Percentiles rank a stretch among this genome's conserved stretches.
phyloP scores from a whole-genome alignment of 2,113 vertebrate species.

The Rissa tridactyla region DNA sequence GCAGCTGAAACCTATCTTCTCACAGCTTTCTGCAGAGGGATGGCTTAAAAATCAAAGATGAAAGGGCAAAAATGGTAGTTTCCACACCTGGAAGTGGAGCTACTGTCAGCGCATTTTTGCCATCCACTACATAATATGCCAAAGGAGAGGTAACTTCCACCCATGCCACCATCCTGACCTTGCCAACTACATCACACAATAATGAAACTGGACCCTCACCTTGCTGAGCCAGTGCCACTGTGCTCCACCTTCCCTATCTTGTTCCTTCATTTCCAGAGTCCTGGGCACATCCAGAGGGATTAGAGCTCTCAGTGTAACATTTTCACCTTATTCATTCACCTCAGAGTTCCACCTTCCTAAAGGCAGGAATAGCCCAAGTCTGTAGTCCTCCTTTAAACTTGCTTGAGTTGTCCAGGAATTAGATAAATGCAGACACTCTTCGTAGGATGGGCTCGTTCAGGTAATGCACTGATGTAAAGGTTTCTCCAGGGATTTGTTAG shows the following conservation, averaged over 20 bases:
- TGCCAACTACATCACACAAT: fast-evolving
- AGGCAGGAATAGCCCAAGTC: background rate
- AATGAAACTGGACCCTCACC: background rate
- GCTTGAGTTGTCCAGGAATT: background rate
- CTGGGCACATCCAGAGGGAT: background rate
- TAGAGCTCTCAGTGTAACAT: background rate
- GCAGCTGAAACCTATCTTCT: background rate
- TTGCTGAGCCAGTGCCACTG: background rate
- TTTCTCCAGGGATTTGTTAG: background rate
- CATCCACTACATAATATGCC: background rate
- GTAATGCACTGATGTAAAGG: background rate
- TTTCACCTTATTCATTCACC: background rate
- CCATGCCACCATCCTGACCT: background rate
- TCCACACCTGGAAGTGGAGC: background rate
- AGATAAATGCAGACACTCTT: background rate
- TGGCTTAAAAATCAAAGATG: background rate
- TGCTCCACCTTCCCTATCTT: background rate
- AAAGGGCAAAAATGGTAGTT: background rate
- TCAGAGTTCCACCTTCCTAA: background rate
- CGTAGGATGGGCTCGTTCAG: background rate
- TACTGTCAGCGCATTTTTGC: background rate
- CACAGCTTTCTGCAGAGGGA: background rate
- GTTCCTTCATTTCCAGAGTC: background rate
- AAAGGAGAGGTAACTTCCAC: background rate
- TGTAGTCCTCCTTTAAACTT: background rate